Base-by-base conservation (phyloP, 92 coral and sea anemone species). In the Palythoa heliodiscus region DNA sequence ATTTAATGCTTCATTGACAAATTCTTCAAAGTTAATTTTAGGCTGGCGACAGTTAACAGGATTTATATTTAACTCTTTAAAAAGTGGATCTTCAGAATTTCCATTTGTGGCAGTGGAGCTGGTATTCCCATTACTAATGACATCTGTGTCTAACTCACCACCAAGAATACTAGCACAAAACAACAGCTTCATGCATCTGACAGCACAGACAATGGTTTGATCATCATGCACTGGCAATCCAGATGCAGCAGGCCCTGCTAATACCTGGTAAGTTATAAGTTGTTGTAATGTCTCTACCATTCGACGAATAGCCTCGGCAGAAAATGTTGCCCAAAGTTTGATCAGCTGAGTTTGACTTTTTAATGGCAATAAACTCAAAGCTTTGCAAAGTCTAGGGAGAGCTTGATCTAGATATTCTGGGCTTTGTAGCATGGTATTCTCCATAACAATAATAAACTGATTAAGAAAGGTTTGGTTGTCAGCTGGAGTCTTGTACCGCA, bases 401-500 rank as follows among this genome's bases (percentile, higher is more conserved):
- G 98, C 99, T 70, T 78, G 71, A 25, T 97, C 99, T 81, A 94
- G 69, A 86, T 97, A 97, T 83, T 97, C 99, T 3, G 99, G 98
- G 69, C 98, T 95, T 55, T 97, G 98, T 20, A 97, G 85, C 95
- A 94, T 91, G 16, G 93, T 90, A 82, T 97, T 97, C 77, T 95
- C 98, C 92, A 97, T 91, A 11, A 92, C 91, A 16, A 97, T 86
- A 38, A 97, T 82, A 86, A 97, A 93, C 87, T 94, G 99, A 76
- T 93, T 94, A 85, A 92, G 82, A 75, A 79, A 97, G 47, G 76
- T 84, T 10, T 95, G 90, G 60, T 94, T 87, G 71, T 77, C 82
- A 63, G 84, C 86, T 19, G 91, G 90, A 58, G 86, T 77, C 83
- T 87, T 94, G 80, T 82, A 73, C 15, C 73, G 90, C 48, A 97